phyloP scores from a whole-genome alignment of 2,797 vertebrate species.

The Sebastes aleutianus region DNA sequence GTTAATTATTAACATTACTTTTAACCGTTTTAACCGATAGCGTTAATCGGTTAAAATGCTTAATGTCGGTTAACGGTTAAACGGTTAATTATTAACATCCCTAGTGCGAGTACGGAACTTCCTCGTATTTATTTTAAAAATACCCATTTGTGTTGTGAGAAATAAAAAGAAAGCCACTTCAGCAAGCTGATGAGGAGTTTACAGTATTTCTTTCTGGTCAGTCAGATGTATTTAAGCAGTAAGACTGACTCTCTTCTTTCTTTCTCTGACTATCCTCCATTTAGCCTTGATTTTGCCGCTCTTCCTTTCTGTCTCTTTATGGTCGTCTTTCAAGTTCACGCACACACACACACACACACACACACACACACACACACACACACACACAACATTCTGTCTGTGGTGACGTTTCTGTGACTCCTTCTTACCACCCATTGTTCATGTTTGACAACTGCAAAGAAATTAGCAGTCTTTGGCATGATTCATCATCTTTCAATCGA shows the following conservation, averaged over 20 bases:
- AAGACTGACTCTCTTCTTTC: neutral
- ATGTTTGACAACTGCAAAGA: conserved; percentile 76
- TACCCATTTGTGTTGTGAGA: neutral
- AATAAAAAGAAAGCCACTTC: neutral
- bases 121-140: neutral
- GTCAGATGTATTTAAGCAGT: neutral
- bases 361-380: neutral
- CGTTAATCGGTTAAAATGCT: too few species aligned
- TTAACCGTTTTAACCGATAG: too few species aligned
- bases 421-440: conserved; percentile 67
- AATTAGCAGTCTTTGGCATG: conserved; percentile 74
- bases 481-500: conserved; percentile 77
- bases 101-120: neutral
- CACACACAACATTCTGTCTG: conserved; percentile 12
- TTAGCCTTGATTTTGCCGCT: conserved; percentile 19
- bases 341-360: neutral
- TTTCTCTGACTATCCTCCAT: neutral
- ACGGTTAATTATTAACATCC: too few species aligned
- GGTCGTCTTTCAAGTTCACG: conserved; percentile 16
- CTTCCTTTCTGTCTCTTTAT: conserved; percentile 9
- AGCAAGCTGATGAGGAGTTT: neutral
- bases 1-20: too few species aligned
- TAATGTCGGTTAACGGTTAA: too few species aligned
- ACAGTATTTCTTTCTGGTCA: neutral
- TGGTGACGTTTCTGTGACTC: conserved; percentile 61